Base-by-base conservation (phyloP, 2,797 vertebrate species). In the Phylloscopus collybita region DNA sequence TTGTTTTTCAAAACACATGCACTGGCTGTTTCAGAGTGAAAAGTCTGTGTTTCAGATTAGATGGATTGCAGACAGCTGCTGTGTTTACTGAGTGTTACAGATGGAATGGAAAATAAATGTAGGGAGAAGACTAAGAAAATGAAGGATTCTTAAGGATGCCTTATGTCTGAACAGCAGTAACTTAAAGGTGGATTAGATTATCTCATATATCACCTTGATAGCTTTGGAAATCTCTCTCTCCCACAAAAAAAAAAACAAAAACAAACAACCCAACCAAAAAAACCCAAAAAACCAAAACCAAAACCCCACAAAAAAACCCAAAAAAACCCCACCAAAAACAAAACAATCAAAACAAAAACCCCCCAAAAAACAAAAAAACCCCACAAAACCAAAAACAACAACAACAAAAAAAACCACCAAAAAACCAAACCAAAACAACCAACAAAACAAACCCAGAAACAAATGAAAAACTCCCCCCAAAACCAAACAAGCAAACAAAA, bases 1-100 rank as follows among this genome's bases (percentile, higher is more conserved):
- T 92, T 85, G 87, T 88, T 96, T 96, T 88, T 92, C 69, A 91
- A 85, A 90, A 96, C 62, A 79, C 75, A 95, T 67, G 70, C 80
- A 78, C 54, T 62, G 65, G 73, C 42, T 95, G 85, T 92, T 96
- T 92, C 49, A 72, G 90, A 95, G 53, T 66, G 95, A 93, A 96
- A 88, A 11, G 82, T 82, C 60, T 82, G 50, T 90, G 89, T n/a
- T 95, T 80, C 90, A 86, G 88, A 74, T 86, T 53, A 80, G 90
- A 93, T 78, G 92, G 88, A 86, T 92, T 86, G 88, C 70, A 82
- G 83, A 42, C 80, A 83, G 75, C 70, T 96, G 71, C 67, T 78
- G 50, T 23, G 5, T 86, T 90, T 96, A 67, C 80, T 62, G 78
- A 93, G 42, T 21, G 47, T 38, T 93, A 72, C 69, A 78, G 76